phyloP scores from a whole-genome alignment of 2,888 invertebrate genomes.

The Metacarcinus magister region DNA sequence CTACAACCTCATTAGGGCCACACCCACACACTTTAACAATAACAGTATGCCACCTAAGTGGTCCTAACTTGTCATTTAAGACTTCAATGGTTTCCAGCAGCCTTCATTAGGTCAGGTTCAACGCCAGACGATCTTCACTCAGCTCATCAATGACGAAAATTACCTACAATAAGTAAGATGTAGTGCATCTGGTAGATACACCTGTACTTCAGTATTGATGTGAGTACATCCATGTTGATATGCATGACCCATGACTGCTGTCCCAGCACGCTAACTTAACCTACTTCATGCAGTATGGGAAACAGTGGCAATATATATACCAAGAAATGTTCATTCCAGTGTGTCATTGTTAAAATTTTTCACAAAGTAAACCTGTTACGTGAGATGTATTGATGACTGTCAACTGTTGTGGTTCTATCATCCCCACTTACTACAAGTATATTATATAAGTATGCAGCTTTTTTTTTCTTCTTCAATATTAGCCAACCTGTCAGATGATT shows the following conservation, averaged over 20 bases:
- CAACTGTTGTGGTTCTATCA: background rate
- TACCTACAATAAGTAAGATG: background rate
- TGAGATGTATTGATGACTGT: background rate
- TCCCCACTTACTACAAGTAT: background rate
- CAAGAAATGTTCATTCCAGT: slow-evolving; percentile 8
- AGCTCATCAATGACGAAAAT: too few species aligned
- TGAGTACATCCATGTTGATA: background rate
- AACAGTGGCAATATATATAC: background rate
- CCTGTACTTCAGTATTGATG: background rate
- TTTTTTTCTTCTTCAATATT: background rate
- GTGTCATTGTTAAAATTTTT: background rate
- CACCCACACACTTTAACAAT: too few species aligned
- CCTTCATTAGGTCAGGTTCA: too few species aligned
- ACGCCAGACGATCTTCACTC: too few species aligned
- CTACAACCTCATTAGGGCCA: background rate
- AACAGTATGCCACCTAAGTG: too few species aligned
- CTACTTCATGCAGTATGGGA: background rate
- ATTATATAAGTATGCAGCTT: background rate
- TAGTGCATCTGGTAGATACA: background rate
- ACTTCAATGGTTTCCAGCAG: too few species aligned
- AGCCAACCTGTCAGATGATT: background rate
- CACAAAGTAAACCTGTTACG: background rate
- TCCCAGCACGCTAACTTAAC: background rate
- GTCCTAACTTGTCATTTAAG: too few species aligned
- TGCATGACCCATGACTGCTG: background rate